A percentile compares a stretch with the other conserved stretches of the same genome.
These are phyloP conservation scores for Eilema caniola DNA, from an alignment of 2,888 invertebrate species.

Conservation along the genomic window DNA sequence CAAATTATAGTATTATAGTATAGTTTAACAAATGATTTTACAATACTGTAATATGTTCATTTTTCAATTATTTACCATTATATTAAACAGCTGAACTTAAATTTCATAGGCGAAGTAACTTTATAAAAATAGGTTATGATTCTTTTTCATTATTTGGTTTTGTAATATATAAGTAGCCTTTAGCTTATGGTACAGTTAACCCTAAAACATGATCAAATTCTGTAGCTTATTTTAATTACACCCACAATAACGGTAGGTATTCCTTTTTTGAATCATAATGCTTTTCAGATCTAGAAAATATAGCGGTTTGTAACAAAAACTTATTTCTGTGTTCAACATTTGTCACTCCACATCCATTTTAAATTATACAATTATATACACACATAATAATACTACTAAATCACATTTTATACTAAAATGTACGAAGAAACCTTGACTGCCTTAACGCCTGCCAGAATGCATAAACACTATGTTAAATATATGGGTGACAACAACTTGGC, in stretches of 20 bases:
- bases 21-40: neutral
- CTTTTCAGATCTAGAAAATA: neutral
- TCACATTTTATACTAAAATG: slow-evolving; percentile 33
- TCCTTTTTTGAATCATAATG: neutral
- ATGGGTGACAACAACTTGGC: slow-evolving; percentile 32
- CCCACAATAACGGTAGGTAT: neutral
- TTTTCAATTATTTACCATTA: neutral
- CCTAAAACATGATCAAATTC: too few relatives aligned
- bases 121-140: neutral
- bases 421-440: slow-evolving; percentile 29
- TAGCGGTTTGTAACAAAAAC: neutral
- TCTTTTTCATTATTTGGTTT: neutral
- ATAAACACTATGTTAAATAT: slow-evolving; percentile 34
- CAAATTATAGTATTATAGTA: neutral
- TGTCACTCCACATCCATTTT: neutral
- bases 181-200: too few relatives aligned
- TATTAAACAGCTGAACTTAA: neutral
- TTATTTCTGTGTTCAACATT: neutral
- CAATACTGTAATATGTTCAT: neutral
- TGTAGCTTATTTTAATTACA: neutral
- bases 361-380: slow-evolving; percentile 10
- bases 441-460: slow-evolving; percentile 36
- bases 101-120: neutral
- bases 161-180: neutral
- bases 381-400: slow-evolving; percentile 14